Evolutionary conservation across 1,140 invertebrate genomes (phyloP).

Genomic region (Hypothenemus hampei): DNA sequence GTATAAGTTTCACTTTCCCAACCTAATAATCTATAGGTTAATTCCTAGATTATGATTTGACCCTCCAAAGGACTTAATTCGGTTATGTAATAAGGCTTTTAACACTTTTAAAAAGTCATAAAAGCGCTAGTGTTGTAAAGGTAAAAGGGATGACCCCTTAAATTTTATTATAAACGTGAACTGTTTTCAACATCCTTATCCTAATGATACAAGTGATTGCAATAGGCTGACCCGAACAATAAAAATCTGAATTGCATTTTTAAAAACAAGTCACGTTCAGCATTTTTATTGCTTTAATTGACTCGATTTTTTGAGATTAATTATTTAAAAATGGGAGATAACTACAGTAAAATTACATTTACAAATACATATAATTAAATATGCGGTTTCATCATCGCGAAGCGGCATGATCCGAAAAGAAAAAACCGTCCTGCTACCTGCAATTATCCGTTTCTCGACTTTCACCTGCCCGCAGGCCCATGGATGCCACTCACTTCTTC

Average conservation of each 20-base stretch:
- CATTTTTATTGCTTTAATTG: background rate
- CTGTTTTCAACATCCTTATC: background rate
- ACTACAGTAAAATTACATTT: background rate
- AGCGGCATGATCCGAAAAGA: background rate
- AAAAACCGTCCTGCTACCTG: background rate
- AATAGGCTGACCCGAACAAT: no score
- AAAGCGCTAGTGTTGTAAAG: no score
- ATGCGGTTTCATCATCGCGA: background rate
- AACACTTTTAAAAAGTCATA: no score
- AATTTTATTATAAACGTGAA: no score
- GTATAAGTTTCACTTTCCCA: background rate
- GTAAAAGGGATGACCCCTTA: background rate
- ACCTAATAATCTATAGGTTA: background rate
- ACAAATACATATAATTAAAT: background rate
- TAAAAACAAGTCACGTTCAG: background rate
- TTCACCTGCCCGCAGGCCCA: background rate
- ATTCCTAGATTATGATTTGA: background rate
- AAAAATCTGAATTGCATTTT: background rate
- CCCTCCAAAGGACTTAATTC: background rate
- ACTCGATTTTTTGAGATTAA: background rate
- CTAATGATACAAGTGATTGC: background rate
- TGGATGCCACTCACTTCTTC: conserved; percentile 8
- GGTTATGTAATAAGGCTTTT: background rate
- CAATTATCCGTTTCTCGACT: background rate
- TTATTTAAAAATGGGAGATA: background rate